Evolutionary conservation across 2,113 vertebrate species (phyloP), one percentile per base, ranked within the genome.

Genomic region (Chaenogobius annularis): DNA sequence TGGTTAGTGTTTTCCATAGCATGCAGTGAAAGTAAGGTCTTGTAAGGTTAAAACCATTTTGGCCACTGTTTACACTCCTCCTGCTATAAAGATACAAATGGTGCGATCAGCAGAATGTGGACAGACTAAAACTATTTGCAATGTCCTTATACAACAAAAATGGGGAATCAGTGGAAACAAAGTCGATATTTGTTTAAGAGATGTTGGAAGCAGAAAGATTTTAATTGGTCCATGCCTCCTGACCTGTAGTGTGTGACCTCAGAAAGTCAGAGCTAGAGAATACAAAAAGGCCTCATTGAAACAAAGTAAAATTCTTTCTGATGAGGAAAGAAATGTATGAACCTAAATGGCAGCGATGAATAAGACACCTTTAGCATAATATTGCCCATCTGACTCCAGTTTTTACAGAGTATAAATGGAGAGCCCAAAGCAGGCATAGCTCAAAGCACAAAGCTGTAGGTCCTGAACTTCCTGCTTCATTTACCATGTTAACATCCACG

Each of bases 401-500:
- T 31, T 31, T 26, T 65, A 58, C n/a, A 19, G 58, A 83, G 80
- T 69, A 80, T 80, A 56, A 77, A 78, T 73, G 72, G 46, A 56
- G 76, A 61, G 64, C 65, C 70, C 44, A 63, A 54, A n/a, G 68
- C 83, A 79, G 77, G 66, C 75, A 77, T 48, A 76, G 78, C 76
- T 79, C 71, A 47, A 23, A 66, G 40, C n/a, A 66, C 20, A 22
- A 56, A 52, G 50, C 22, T 66, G 19, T 22, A 47, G 65, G 55
- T 64, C 43, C 17, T 40, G 23, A 46, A 23, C 55, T 54, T 37
- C n/a, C 56, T 23, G 61, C 23, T 44, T 66, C 40, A 46, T 66
- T 47, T 40, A 40, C 17, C 19, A 2, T 40, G 35, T 43, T 63
- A 63, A 63, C 61, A 20, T 63, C 61, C 10, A 9, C 17, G 35